phyloP scores from a whole-genome alignment of 1,140 invertebrate species.

The Colletes latitarsis region DNA sequence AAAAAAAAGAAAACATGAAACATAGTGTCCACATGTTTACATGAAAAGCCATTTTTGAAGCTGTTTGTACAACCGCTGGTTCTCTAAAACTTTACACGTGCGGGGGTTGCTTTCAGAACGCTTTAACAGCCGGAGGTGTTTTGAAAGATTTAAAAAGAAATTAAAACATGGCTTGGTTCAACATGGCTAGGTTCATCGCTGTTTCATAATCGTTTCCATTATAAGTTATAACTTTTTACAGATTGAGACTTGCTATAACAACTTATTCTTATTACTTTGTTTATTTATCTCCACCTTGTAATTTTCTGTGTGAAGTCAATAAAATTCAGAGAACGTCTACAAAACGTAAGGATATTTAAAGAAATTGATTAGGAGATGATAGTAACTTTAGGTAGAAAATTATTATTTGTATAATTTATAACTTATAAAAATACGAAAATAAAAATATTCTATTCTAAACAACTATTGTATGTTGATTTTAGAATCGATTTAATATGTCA shows the following conservation, averaged over 20 bases:
- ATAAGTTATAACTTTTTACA: not conserved
- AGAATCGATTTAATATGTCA: no score
- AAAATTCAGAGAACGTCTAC: no score
- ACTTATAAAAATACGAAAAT: no score
- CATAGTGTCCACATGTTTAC: no score
- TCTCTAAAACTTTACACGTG: not conserved
- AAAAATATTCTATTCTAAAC: no score
- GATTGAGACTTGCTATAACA: not conserved
- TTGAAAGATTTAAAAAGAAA: constrained; percentile 1
- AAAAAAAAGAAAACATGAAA: not conserved
- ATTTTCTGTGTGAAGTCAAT: no score
- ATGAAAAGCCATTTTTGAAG: not conserved
- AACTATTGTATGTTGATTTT: no score
- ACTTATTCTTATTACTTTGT: not conserved
- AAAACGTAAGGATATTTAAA: no score
- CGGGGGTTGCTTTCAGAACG: not conserved
- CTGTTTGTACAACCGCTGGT: not conserved
- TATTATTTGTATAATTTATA: no score
- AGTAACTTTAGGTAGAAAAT: no score
- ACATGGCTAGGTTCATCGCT: not conserved
- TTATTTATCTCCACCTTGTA: no score
- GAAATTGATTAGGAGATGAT: no score
- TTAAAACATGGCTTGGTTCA: constrained; percentile 1
- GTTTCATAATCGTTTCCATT: constrained; percentile 5
- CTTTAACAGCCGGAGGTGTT: not conserved